phyloP scores from a whole-genome alignment of 2,888 invertebrate species.

The Pimpla rufipes region DNA sequence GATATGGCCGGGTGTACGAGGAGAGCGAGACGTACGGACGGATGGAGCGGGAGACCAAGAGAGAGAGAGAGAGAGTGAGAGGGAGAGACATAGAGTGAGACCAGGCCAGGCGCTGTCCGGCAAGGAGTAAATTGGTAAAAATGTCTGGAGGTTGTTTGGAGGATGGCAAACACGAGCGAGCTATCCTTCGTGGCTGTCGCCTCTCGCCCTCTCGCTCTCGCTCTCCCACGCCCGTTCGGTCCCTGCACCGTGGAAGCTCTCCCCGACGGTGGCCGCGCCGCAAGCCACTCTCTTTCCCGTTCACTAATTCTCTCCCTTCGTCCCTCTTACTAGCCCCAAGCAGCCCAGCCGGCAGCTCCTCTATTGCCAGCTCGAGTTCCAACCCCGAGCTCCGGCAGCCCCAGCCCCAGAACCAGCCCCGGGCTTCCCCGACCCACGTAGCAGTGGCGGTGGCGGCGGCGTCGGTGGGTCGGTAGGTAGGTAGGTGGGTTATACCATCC shows the following conservation, averaged over 20 bases:
- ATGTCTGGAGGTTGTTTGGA: slow-evolving; percentile 77
- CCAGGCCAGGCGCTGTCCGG: slow-evolving; percentile 64
- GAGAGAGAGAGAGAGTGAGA: background rate
- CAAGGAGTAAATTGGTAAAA: slow-evolving; percentile 80
- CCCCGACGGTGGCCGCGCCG: slow-evolving; percentile 61
- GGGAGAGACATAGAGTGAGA: slow-evolving; percentile 26
- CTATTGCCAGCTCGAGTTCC: slow-evolving; percentile 62
- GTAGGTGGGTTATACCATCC: slow-evolving; percentile 53
- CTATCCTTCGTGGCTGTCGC: slow-evolving; percentile 73
- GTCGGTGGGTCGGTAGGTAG: background rate
- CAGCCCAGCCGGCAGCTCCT: slow-evolving; percentile 50
- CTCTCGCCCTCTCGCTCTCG: background rate
- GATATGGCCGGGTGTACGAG: slow-evolving; percentile 27
- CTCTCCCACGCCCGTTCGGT: too few relatives aligned
- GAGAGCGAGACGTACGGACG: slow-evolving; percentile 6
- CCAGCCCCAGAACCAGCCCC: slow-evolving; percentile 37
- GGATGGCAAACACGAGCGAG: slow-evolving; percentile 75
- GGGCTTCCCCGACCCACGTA: slow-evolving; percentile 56
- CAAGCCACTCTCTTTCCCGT: slow-evolving; percentile 67
- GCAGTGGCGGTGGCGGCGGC: background rate
- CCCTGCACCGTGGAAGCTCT: slow-evolving; percentile 9
- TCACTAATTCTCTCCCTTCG: slow-evolving; percentile 69
- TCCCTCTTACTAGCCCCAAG: slow-evolving; percentile 51
- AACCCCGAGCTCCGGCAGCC: slow-evolving; percentile 35
- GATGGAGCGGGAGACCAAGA: too few relatives aligned